Percentiles rank a stretch among this genome's conserved stretches.
Evolutionary conservation across 2,113 vertebrate species (phyloP).

Genomic region (Rhabdomys dilectus): DNA sequence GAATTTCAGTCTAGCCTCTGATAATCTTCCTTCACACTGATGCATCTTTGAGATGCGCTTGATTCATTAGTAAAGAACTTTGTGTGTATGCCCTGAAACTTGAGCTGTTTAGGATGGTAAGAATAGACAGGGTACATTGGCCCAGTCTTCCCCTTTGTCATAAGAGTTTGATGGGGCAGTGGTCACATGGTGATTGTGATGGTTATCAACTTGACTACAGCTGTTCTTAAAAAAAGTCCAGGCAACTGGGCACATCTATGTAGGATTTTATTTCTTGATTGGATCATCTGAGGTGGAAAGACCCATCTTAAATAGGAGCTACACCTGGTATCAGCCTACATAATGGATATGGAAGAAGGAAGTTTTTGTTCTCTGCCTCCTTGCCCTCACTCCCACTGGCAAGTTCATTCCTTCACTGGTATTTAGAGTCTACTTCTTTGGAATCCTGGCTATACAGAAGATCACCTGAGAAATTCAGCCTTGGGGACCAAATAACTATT

Average conservation of each 20-base stretch:
- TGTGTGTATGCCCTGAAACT: not conserved
- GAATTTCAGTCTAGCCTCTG: not conserved
- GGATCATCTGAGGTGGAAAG: not conserved
- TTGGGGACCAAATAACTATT: not conserved
- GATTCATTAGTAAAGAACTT: not conserved
- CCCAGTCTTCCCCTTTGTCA: not conserved
- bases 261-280: not conserved
- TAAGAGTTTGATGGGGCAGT: not conserved
- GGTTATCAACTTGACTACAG: not conserved
- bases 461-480: not conserved
- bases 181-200: not conserved
- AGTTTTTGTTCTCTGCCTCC: not conserved
- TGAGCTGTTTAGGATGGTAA: not conserved
- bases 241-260: not conserved
- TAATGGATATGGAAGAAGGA: not conserved
- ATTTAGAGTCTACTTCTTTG: not conserved
- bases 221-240: not conserved
- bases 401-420: not conserved
- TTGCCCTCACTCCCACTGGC: not conserved
- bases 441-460: not conserved
- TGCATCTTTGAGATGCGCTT: not conserved
- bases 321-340: not conserved
- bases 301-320: not conserved
- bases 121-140: not conserved
- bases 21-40: not conserved